Evolutionary conservation across 2,888 invertebrate species (phyloP), one percentile per base, ranked within the genome.

Genomic region (Synanthedon formicaeformis): DNA sequence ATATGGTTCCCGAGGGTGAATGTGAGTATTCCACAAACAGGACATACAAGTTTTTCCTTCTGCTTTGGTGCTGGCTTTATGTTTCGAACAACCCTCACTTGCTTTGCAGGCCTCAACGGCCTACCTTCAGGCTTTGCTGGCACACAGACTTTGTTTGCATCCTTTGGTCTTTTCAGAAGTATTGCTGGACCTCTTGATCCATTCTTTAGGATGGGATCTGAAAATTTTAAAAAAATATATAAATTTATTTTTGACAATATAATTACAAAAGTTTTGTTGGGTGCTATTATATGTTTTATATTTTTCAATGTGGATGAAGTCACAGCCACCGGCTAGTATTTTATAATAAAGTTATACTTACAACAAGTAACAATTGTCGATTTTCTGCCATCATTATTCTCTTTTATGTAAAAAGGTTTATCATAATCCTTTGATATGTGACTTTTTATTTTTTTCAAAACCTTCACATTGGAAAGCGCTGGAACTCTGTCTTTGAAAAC

Each of bases 1-100:
- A 88, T 81, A 60, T 88, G 88, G 57, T 84, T 86, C 45, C 84
- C 82, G 51, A 88, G 66, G 45, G 85, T 83, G 58, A 65, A 86
- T 0, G 88, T 88, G 14, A 88, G 73, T 61, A 88, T 84, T 16
- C 88, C 88, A 67, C 88, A 88, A 5, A 88, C 78, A 13, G 88
- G 88, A 57, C 88, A 88, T 0, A 88, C 86, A 55, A 86, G 73
- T 65, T 88, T 88, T 57, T 88, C 88, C 52, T 75, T 73, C 57
- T 79, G 81, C 54, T 79, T 85, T 12, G 71, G 58, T 4, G 68
- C 67, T 0, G 66, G 65, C 50, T 69, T 72, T 4, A 73, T 66
- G 52, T 61, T 58, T 40, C 75, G 68, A 4, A 81, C 70, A 60
- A 79, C 65, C 58, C 78, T 69, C 2, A 80, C 66, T 48, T 76